Base-by-base conservation (phyloP, 2,113 vertebrate species). In the Tachuris rubrigastra region DNA sequence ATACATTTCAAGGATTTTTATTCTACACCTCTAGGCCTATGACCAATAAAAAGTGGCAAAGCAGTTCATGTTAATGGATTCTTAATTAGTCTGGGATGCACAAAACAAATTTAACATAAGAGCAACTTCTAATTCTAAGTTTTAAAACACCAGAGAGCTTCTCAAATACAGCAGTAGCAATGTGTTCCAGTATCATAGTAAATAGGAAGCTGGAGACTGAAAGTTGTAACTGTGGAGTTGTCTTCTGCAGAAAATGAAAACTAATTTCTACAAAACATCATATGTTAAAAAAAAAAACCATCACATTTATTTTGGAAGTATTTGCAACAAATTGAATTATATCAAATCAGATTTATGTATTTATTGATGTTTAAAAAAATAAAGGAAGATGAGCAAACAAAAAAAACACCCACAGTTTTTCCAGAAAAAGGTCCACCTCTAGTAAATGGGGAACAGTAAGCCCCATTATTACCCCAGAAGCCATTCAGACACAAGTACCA, bases 51-150 rank as follows among this genome's bases (percentile, higher is more conserved):
- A 92, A 95, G 42, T n/a, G 25, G 53, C 58, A 93, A 93, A 93
- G 55, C 46, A 76, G 44, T 33, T 94, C 66, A 66, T 28, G 12
- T 62, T 96, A 96, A 90, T 42, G 39, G 35, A 83, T 87, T 96
- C 89, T 79, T 96, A 93, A 97, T 96, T 95, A 91, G 46, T 46
- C 67, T 87, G 93, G 85, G 74, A 89, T 47, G 27, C 78, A 80
- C 85, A 95, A 85, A 85, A 95, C 85, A 91, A 92, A 85, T 87
- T 79, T 89, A 85, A 87, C 23, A 3, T 69, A 68, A 74, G 21
- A 85, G 35, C 50, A 90, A 67, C 78, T 79, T 63, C 89, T 75
- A 66, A 89, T 91, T 91, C 88, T 73, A 76, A 89, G 46, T 5
- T 76, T 79, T 53, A 91, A 94, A 82, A 89, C 78, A 94, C 77